Percentiles rank a stretch among this genome's conserved stretches.
Conservation (phyloP, 2,113 vertebrate genomes). For the Tinamus guttatus region DNA sequence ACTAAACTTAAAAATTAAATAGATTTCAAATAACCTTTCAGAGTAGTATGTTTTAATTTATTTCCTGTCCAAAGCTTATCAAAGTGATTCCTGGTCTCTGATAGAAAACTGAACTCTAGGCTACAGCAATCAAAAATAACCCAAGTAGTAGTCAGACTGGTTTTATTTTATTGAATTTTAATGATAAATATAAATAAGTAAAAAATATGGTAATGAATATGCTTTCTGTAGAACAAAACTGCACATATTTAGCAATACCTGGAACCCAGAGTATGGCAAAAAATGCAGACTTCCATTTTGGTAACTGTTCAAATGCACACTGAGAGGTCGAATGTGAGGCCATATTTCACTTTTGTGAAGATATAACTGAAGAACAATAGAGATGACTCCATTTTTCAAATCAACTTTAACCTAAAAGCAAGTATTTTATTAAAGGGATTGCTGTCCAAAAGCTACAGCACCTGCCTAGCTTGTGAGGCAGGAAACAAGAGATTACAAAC, state of each 20-base stretch:
- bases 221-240: not conserved
- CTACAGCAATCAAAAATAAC: not conserved
- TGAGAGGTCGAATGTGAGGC: conserved; percentile 32
- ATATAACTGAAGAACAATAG: conserved; percentile 45
- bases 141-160: not conserved
- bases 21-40: not conserved
- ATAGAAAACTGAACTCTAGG: not conserved
- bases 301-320: conserved; percentile 43
- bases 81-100: not conserved
- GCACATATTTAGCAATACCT: conserved; percentile 3
- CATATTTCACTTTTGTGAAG: conserved; percentile 31
- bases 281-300: conserved; percentile 16
- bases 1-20: not conserved
- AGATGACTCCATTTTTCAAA: not conserved
- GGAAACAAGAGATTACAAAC: not conserved
- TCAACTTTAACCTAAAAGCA: not conserved
- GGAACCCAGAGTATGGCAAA: not conserved
- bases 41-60: not conserved
- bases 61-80: not conserved
- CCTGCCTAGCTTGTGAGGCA: not conserved
- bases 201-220: not conserved
- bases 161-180: conserved; percentile 33
- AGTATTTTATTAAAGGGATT: conserved; percentile 30
- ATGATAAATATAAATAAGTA: not conserved
- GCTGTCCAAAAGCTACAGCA: conserved; percentile 10